Conservation (phyloP, 2,113 vertebrate genomes). For the Hyaena hyaena region DNA sequence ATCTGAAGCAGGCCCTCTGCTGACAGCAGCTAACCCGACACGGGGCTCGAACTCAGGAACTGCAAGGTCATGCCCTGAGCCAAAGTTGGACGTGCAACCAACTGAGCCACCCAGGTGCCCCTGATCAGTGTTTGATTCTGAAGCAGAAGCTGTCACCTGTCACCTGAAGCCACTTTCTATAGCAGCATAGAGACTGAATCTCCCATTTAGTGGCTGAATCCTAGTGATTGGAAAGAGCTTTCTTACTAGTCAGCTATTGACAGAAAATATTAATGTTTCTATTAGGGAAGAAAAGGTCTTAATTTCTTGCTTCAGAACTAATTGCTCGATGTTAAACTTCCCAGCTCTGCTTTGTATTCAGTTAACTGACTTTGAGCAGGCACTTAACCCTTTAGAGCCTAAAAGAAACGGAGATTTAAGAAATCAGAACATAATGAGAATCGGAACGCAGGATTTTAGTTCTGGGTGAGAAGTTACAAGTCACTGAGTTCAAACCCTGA, state of each 20-base stretch:
- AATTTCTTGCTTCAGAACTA: constrained; percentile 58
- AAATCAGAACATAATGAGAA: neutral
- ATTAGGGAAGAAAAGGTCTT: constrained; percentile 6
- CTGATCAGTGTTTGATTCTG: neutral
- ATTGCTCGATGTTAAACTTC: constrained; percentile 47
- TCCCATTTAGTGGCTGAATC: neutral
- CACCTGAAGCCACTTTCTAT: neutral
- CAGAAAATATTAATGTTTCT: neutral
- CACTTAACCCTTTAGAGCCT: constrained; percentile 35
- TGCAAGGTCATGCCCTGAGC: no score
- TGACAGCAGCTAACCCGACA: no score
- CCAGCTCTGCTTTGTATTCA: constrained; percentile 33
- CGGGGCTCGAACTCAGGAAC: no score
- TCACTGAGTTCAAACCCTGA: neutral
- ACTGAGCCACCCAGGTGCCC: no score
- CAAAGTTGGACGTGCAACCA: no score
- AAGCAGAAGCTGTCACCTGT: neutral
- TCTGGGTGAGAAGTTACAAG: neutral
- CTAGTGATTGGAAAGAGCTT: neutral
- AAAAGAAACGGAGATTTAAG: constrained; percentile 33
- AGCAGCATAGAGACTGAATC: neutral
- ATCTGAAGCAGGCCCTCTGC: no score
- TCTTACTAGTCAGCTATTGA: neutral
- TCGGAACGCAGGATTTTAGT: neutral
- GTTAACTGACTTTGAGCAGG: constrained; percentile 58